Conservation (phyloP, 2,797 vertebrate genomes). For the Syndactyla subalaris region DNA sequence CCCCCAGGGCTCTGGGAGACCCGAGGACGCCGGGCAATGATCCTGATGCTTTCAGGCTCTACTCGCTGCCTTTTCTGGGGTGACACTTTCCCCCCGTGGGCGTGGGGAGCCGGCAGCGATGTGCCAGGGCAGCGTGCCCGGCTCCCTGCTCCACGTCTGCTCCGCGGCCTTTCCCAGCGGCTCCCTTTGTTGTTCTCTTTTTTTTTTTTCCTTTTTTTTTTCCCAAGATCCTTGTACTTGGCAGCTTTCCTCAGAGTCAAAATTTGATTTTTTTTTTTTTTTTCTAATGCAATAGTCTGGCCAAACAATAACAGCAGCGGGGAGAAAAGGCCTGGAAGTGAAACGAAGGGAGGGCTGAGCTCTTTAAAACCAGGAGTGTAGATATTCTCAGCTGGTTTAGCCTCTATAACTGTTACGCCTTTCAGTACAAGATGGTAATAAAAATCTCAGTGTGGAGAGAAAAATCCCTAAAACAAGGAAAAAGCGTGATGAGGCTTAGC, state of each 20-base stretch:
- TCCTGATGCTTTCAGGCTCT: background rate
- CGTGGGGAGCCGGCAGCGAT: background rate
- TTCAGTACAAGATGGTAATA: background rate
- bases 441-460: background rate
- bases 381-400: background rate
- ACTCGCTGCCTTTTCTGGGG: background rate
- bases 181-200: background rate
- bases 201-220: too few relatives aligned
- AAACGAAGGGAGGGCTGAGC: background rate
- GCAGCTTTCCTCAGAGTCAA: background rate
- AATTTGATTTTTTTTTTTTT: background rate
- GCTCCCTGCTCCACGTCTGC: background rate
- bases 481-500: background rate
- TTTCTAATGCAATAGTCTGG: background rate
- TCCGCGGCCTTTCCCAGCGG: background rate
- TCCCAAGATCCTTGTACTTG: background rate
- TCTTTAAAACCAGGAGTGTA: background rate
- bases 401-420: background rate
- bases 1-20: accelerated
- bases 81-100: background rate
- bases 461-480: accelerated
- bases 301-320: background rate
- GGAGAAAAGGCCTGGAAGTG: background rate
- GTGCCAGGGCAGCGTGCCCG: background rate
- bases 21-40: accelerated